These are phyloP conservation scores for Himalopsyche tibetana DNA, from an alignment of 2,888 invertebrate species.

Conservation along the genomic window DNA sequence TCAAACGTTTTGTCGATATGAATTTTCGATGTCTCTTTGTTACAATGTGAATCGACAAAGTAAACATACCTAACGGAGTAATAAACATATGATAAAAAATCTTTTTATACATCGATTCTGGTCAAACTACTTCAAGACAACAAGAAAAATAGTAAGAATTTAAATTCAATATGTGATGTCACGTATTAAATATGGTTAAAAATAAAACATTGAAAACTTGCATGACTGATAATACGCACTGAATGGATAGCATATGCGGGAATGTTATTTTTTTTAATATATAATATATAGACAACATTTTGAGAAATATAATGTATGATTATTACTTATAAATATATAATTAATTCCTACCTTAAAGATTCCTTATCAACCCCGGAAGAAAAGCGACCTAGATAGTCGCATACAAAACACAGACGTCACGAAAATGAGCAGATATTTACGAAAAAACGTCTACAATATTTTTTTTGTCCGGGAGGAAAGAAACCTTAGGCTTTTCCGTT, in stretches of 20 bases:
- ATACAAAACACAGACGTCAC: constrained; percentile 34
- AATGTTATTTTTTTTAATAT: background rate
- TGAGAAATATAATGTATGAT: background rate
- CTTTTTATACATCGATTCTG: background rate
- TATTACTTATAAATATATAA: background rate
- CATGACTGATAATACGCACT: background rate
- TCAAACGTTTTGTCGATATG: no score
- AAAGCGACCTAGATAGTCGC: constrained; percentile 38
- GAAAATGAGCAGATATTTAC: constrained; percentile 9
- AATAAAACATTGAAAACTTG: background rate
- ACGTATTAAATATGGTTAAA: constrained; percentile 11
- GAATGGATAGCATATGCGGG: background rate
- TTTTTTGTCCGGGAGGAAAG: background rate
- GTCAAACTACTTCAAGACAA: background rate
- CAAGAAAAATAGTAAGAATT: background rate
- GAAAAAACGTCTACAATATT: background rate
- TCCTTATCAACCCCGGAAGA: constrained; percentile 36
- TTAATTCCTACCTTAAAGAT: constrained; percentile 6
- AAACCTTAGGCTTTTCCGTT: background rate
- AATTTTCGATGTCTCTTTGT: constrained; percentile 25
- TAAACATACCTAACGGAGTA: background rate
- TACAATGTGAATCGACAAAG: constrained; percentile 5
- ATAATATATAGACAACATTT: background rate
- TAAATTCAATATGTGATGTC: background rate
- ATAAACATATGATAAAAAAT: background rate